These are phyloP conservation scores for Aethes cnicana DNA, from an alignment of 2,888 invertebrate genomes.

Conservation along the genomic window DNA sequence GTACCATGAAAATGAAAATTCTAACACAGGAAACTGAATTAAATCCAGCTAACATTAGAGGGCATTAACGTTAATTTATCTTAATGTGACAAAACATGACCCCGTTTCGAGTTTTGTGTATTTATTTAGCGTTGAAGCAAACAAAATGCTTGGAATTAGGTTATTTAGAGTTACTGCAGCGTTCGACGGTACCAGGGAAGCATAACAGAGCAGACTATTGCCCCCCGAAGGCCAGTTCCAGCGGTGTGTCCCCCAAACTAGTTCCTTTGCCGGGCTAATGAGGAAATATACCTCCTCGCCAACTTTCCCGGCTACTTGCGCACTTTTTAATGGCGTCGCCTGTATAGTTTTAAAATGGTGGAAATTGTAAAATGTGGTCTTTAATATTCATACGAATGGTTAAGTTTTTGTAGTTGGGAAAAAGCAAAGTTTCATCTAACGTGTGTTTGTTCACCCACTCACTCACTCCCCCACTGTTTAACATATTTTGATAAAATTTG, in stretches of 20 bases:
- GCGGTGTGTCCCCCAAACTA: constrained; percentile 34
- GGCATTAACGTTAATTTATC: not conserved
- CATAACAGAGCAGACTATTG: constrained; percentile 27
- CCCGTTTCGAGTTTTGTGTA: not conserved
- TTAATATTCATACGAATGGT: constrained; percentile 10
- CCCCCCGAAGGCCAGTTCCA: constrained; percentile 27
- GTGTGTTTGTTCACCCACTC: no score
- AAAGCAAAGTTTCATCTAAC: no score
- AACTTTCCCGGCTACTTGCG: constrained; percentile 53
- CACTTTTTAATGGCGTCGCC: constrained; percentile 54
- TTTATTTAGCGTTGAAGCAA: constrained; percentile 7
- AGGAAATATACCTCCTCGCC: constrained; percentile 60
- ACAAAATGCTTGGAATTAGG: constrained; percentile 22
- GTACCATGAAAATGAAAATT: no score
- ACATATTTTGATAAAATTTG: no score
- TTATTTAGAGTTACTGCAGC: constrained; percentile 29
- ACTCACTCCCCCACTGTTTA: no score
- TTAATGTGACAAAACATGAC: constrained; percentile 1
- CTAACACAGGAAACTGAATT: no score
- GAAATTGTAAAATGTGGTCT: constrained; percentile 21
- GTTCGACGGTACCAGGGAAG: constrained; percentile 16
- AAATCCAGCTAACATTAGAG: not conserved
- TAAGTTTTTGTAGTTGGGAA: no score
- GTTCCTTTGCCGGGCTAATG: constrained; percentile 59
- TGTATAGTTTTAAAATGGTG: constrained; percentile 27